These are phyloP conservation scores for Vireo altiloquus DNA, from an alignment of 2,113 vertebrate genomes.

Conservation along the genomic window DNA sequence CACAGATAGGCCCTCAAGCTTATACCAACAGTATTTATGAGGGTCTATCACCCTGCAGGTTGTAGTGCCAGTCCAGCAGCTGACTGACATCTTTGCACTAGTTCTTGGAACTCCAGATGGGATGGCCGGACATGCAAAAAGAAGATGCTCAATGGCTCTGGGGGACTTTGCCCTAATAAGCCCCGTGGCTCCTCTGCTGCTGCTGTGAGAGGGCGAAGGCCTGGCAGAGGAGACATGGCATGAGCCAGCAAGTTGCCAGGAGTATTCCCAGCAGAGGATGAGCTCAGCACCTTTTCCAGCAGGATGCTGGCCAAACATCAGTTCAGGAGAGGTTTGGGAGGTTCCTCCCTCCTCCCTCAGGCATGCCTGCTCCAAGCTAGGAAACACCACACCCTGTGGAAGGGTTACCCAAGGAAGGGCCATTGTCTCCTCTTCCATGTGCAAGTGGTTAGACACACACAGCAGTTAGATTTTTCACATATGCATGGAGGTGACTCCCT, in stretches of 20 bases:
- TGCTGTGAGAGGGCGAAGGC: neutral
- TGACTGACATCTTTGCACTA: neutral
- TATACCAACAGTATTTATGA: neutral
- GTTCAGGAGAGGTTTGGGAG: neutral
- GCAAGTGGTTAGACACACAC: neutral
- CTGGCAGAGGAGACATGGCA: neutral
- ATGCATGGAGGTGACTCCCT: neutral
- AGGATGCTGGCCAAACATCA: neutral
- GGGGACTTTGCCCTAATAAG: neutral
- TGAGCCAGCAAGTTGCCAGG: neutral
- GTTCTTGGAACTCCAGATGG: neutral
- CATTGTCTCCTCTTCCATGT: neutral
- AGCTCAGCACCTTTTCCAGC: neutral
- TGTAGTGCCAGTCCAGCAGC: neutral
- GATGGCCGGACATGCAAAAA: neutral
- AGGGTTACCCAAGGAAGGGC: neutral
- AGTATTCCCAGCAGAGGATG: constrained; percentile 2
- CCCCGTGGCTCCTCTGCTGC: neutral
- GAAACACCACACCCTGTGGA: neutral
- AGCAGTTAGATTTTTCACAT: neutral
- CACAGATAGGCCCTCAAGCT: neutral
- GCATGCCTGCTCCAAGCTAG: neutral
- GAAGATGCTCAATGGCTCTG: neutral
- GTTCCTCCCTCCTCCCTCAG: neutral
- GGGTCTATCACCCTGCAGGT: neutral